Base-by-base conservation (phyloP, 1,140 invertebrate genomes). In the Ceratosolen fusciceps region DNA sequence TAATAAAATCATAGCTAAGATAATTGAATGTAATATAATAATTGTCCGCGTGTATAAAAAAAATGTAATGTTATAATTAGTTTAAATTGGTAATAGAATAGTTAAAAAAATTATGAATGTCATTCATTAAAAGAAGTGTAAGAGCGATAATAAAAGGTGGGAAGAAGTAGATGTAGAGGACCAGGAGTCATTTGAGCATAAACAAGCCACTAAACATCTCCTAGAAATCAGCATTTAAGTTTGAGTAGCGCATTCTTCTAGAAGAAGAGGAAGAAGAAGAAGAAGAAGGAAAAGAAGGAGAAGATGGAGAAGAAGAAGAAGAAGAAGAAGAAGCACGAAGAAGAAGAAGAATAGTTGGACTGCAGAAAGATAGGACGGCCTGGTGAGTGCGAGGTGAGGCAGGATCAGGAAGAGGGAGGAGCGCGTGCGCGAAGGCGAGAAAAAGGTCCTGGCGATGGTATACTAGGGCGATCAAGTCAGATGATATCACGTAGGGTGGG, bases 401-500 rank as follows among this genome's bases (percentile, higher is more conserved):
- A 14, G 39, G 34, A n/a, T 5, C 4, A 19, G 52, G 14, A 31
- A 70, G 37, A 52, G 43, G 49, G 29, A 24, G 9, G 31, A 9
- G 29, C 24, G 39, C 9, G 29, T 16, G 39, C 29, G 65, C 34
- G 19, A 72, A 80, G 39, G 68, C 56, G 74, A 62, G 74, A 76
- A 75, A 77, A 68, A 37, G 47, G 60, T 72, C 65, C 29, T 8
- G 26, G 29, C 29, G 1, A 9, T 19, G 29, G 37, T 47, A 26
- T 24, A 70, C 71, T 37, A 52, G n/a, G 62, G 49, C 60, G 71
- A 79, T 79, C 77, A 71, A 80, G 78, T 52, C 34, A 58, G 72
- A 80, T 80, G 79, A 80, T 80, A 80, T 80, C 68, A 49, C 77
- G 49, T 62, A 49, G 49, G 77, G 67, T 65, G 70, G 75, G 67